These are phyloP conservation scores for Buathra laborator DNA, from an alignment of 2,888 invertebrate species.

Conservation along the genomic window DNA sequence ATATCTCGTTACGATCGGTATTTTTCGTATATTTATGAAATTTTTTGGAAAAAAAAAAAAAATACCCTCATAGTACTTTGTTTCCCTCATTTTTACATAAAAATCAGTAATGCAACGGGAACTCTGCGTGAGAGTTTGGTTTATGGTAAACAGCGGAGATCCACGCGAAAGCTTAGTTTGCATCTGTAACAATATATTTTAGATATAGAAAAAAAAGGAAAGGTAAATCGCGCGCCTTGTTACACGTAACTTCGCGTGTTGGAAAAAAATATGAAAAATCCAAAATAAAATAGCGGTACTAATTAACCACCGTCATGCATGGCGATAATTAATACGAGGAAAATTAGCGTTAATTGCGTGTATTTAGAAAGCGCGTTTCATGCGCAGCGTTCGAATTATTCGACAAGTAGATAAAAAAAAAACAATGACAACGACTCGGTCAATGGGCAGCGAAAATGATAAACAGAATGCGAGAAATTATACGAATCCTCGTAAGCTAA, in stretches of 20 bases:
- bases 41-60: slow-evolving; percentile 9
- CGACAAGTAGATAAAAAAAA: too few species aligned
- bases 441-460: too few species aligned
- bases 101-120: slow-evolving; percentile 6
- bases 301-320: too few species aligned
- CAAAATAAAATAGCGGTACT: too few species aligned
- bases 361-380: too few species aligned
- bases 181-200: not conserved
- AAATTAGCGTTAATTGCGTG: too few species aligned
- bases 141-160: not conserved
- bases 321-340: too few species aligned
- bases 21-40: slow-evolving; percentile 13
- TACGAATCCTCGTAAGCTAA: too few species aligned
- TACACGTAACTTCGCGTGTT: not conserved
- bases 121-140: not conserved
- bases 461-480: too few species aligned
- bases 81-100: not conserved
- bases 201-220: not conserved
- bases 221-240: not conserved
- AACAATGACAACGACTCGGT: too few species aligned
- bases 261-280: too few species aligned
- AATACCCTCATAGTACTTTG: not conserved
- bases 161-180: not conserved
- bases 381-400: too few species aligned
- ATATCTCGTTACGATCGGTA: slow-evolving; percentile 20